These are phyloP conservation scores for Hirtodrosophila duncani DNA, from an alignment of 2,888 invertebrate species.

Conservation along the genomic window DNA sequence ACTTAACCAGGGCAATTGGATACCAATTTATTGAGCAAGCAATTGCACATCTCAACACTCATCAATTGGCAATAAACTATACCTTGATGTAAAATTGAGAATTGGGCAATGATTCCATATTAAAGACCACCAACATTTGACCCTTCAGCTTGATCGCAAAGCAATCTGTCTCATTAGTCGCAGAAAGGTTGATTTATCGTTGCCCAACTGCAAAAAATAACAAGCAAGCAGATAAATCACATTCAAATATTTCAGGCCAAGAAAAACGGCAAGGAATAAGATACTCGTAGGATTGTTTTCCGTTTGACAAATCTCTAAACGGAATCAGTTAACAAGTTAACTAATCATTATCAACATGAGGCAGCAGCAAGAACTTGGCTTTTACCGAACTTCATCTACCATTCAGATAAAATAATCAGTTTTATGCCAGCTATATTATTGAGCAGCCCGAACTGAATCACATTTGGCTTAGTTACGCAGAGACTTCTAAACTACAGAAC, in stretches of 20 bases:
- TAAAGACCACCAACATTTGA: constrained; percentile 43
- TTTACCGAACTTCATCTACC: no score
- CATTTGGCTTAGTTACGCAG: no score
- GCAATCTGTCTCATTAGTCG: constrained; percentile 70
- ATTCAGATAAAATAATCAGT: no score
- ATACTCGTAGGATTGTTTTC: constrained; percentile 16
- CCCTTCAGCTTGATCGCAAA: constrained; percentile 11
- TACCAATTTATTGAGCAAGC: constrained; percentile 60
- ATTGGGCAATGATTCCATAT: constrained; percentile 4
- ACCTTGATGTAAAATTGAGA: constrained; percentile 56
- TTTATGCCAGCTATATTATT: no score
- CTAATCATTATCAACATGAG: constrained; percentile 69
- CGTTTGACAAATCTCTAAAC: constrained; percentile 64
- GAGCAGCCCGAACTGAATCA: no score
- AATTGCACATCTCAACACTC: constrained; percentile 64
- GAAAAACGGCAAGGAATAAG: neutral
- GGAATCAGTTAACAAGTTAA: constrained; percentile 73
- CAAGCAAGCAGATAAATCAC: constrained; percentile 60
- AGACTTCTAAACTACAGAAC: no score
- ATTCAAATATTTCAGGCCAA: constrained; percentile 59
- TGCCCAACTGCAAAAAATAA: constrained; percentile 14
- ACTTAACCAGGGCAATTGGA: neutral
- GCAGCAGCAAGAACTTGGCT: constrained; percentile 30
- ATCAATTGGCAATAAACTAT: constrained; percentile 70
- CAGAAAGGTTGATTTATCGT: constrained; percentile 59